Percentiles rank a stretch among this genome's conserved stretches.
Evolutionary conservation across 2,888 invertebrate genomes (phyloP).

Genomic region (Cantharis flavilabris): DNA sequence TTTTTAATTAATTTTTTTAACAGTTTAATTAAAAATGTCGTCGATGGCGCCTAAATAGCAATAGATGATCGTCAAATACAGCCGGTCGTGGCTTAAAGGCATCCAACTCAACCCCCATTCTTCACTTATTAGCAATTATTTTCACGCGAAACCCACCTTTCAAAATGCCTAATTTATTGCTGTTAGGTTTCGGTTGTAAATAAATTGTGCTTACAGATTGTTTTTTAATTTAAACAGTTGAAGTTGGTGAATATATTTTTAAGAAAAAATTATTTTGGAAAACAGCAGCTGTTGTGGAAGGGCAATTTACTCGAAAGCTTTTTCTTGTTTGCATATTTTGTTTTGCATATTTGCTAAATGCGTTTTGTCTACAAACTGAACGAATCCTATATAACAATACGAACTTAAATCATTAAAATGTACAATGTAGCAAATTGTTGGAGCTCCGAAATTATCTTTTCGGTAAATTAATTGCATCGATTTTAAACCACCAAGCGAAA

Average conservation of each 20-base stretch:
- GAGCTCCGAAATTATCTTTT: background rate
- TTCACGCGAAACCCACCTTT: conserved; percentile 19
- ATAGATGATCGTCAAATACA: conserved; percentile 18
- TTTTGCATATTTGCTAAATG: conserved; percentile 27
- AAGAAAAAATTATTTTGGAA: conserved; percentile 14
- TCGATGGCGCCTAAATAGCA: conserved; percentile 10
- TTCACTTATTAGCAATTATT: conserved; percentile 24
- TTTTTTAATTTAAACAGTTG: conserved; percentile 1
- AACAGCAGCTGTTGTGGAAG: conserved; percentile 21
- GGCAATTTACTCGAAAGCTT: conserved; percentile 20
- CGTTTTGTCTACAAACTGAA: conserved; percentile 26
- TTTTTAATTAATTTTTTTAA: background rate
- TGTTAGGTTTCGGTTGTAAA: background rate
- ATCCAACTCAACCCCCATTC: background rate
- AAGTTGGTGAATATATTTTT: background rate
- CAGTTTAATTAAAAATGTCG: background rate
- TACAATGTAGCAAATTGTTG: background rate
- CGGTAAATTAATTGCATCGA: background rate
- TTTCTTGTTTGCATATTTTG: conserved; percentile 25
- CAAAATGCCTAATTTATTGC: conserved; percentile 22
- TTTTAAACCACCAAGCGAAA: background rate
- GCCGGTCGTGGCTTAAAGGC: conserved; percentile 2
- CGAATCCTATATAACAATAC: conserved; percentile 9
- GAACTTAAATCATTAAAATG: background rate
- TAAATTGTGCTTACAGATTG: background rate